Evolutionary conservation across 2,888 invertebrate species (phyloP).

Genomic region (Watsonalla cultraria): DNA sequence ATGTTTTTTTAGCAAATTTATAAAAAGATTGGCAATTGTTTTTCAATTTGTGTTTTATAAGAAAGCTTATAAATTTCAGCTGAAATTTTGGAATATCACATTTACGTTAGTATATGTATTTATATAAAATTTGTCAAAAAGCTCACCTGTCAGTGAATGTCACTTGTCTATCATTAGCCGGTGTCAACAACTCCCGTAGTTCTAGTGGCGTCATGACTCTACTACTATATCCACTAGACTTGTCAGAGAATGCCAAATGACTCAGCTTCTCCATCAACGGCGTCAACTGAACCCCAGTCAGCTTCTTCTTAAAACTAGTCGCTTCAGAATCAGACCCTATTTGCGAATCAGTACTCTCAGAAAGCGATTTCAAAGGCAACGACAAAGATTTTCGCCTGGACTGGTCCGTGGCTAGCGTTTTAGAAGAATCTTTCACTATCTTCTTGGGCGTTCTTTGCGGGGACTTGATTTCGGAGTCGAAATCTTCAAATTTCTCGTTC

Average conservation of each 20-base stretch:
- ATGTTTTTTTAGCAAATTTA: too few relatives aligned
- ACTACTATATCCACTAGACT: constrained; percentile 83
- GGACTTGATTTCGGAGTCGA: constrained; percentile 65
- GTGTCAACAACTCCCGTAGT: constrained; percentile 63
- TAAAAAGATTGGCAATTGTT: too few relatives aligned
- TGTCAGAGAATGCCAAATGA: constrained; percentile 83
- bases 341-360: constrained; percentile 60
- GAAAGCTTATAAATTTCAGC: too few relatives aligned
- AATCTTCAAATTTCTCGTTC: constrained; percentile 65
- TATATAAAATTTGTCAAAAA: too few relatives aligned
- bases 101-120: too few relatives aligned
- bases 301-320: constrained; percentile 69
- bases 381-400: constrained; percentile 80
- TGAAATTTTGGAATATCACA: too few relatives aligned
- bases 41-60: too few relatives aligned
- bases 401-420: constrained; percentile 52
- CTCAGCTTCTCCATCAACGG: constrained; percentile 90
- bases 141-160: constrained; percentile 55
- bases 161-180: constrained; percentile 57
- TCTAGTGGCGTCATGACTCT: constrained; percentile 82
- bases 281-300: constrained; percentile 85
- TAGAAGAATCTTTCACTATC: constrained; percentile 49
- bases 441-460: constrained; percentile 69
- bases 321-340: constrained; percentile 50
- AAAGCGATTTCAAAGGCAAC: constrained; percentile 84